Percentiles rank a stretch among this genome's conserved stretches.
Conservation (phyloP, 2,797 vertebrate genomes). For the Micromesistius poutassou region DNA sequence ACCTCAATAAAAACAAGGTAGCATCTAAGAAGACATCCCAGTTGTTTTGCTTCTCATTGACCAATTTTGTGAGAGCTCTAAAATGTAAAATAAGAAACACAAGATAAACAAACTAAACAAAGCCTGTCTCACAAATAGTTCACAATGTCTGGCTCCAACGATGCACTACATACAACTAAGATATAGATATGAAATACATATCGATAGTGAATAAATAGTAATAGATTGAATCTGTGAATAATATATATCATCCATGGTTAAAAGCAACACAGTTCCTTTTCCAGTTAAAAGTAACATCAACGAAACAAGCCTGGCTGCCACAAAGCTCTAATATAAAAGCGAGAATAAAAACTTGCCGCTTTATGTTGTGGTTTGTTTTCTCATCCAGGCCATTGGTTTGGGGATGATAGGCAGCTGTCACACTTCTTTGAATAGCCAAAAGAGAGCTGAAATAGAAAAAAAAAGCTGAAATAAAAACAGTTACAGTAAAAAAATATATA, state of each 20-base stretch:
- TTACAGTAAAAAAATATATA: background rate
- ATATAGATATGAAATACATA: background rate
- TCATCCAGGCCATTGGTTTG: slow-evolving; percentile 27
- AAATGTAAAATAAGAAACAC: slow-evolving; percentile 4
- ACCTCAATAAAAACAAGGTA: slow-evolving; percentile 23
- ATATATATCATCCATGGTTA: slow-evolving; percentile 3
- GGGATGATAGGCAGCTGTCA: slow-evolving; percentile 25
- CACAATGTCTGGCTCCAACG: slow-evolving; percentile 1
- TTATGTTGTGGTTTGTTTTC: slow-evolving; percentile 27
- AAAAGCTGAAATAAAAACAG: slow-evolving; percentile 12
- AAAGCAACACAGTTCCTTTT: slow-evolving; percentile 3
- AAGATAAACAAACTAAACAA: slow-evolving; percentile 1
- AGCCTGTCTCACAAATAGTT: background rate
- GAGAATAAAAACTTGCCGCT: slow-evolving; percentile 9
- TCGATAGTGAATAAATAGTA: slow-evolving; percentile 8
- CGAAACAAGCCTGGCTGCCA: background rate
- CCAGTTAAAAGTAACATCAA: background rate
- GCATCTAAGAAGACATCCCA: slow-evolving; percentile 22
- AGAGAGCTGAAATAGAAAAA: too few relatives aligned
- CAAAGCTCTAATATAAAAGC: slow-evolving; percentile 1
- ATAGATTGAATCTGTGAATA: slow-evolving; percentile 3
- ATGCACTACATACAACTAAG: background rate
- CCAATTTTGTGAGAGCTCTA: slow-evolving; percentile 35
- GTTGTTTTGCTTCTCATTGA: slow-evolving; percentile 26
- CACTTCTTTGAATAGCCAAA: slow-evolving; percentile 22